These are phyloP conservation scores for Cavia aperea DNA, from an alignment of 2,113 vertebrate genomes.

Conservation along the genomic window DNA sequence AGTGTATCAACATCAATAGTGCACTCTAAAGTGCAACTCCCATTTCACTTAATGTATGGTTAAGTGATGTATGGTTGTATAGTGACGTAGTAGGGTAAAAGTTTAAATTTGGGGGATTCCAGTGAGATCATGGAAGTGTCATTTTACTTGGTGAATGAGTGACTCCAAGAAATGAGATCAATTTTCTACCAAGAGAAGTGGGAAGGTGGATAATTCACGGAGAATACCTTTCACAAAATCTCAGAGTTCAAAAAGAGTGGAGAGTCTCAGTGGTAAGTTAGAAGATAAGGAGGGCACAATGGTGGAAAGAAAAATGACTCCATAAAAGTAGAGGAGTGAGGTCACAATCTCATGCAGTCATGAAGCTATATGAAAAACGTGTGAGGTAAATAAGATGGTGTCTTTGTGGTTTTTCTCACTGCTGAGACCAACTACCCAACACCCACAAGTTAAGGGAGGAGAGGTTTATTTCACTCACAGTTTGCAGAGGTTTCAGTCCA, in stretches of 20 bases:
- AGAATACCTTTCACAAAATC: slow-evolving; percentile 21
- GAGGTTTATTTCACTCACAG: background rate
- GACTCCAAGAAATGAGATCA: background rate
- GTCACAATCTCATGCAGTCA: background rate
- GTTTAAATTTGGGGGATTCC: background rate
- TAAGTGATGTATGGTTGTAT: background rate
- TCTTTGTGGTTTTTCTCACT: background rate
- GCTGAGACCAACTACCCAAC: background rate
- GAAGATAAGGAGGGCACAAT: background rate
- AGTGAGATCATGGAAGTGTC: background rate
- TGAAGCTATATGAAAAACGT: background rate
- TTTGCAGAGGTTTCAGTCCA: background rate
- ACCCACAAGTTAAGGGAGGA: background rate
- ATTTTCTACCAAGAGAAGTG: background rate
- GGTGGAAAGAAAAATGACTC: background rate
- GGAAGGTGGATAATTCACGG: background rate
- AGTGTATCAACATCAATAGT: background rate
- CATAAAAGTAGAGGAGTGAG: background rate
- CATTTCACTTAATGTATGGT: background rate
- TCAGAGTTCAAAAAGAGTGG: background rate
- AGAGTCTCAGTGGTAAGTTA: background rate
- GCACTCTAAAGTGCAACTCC: background rate
- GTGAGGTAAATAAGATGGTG: background rate
- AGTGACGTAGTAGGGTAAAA: background rate
- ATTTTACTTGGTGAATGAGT: background rate